Base-by-base conservation (phyloP, 2,888 invertebrate genomes). In the Graphium colonna region DNA sequence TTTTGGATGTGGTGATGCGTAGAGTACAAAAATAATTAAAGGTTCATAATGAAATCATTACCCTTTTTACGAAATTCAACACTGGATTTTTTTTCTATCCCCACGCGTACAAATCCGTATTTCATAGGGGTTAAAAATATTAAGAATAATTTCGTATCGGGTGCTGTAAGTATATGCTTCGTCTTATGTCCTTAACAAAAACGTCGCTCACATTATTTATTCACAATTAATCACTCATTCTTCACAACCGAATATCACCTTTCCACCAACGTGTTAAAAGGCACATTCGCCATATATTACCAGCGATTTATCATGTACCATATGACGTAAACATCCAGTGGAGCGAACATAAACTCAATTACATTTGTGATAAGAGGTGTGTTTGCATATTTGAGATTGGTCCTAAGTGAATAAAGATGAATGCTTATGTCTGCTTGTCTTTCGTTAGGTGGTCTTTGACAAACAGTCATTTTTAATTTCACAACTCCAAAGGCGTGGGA, bases 381-480 rank as follows among this genome's bases (percentile, higher is more conserved):
- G 4, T 9, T 5, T 18, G 9, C 44, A 54, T 9, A 51, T 38
- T 16, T 28, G 39, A 42, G 33, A 48, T 36, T 38, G 53, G 71
- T 65, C 64, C 61, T 57, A 46, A 62, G 63, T 68, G 76, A 79
- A 83, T 86, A 84, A 84, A 85, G 85, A 86, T 82, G 83, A 84
- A 87, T 85, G 81, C 75, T 71, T 61, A 69, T 78, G 79, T 79
- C 83, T 75, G 77, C 64, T 68, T 78, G 79, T 79, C 83, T 75
- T 77, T 66, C 71, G 65, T 73, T 82, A 79, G 84, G 83, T 84
- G 84, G 85, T 80, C 82, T 74, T 70, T 84, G 86, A 85, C 77
- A 78, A 82, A 82, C 82, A 82, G 83, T n/a, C n/a, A n/a, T n/a
- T n/a, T n/a, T n/a, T n/a, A n/a, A n/a, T n/a, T n/a, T n/a, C n/a